Percentiles rank a stretch among this genome's conserved stretches.
phyloP scores from a whole-genome alignment of 2,113 vertebrate genomes.

The Sorex fumeus region DNA sequence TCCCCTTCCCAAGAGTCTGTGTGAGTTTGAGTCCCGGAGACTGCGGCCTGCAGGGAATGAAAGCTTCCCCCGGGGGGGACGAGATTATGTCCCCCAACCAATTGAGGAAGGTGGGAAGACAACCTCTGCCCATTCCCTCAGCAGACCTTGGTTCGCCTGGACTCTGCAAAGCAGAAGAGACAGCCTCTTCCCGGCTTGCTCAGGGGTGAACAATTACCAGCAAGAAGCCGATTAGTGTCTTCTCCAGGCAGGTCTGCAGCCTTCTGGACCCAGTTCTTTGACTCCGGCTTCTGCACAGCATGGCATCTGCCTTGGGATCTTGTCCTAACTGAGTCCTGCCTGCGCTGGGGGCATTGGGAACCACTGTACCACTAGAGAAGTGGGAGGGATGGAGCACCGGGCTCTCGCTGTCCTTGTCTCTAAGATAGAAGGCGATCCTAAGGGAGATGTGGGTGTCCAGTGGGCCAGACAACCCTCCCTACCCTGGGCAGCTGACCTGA shows the following conservation, averaged over 20 bases:
- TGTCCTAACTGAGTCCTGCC: conserved; percentile 92
- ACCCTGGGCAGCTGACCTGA: background rate
- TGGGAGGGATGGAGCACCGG: no score
- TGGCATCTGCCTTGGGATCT: conserved; percentile 91
- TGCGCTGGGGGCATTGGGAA: conserved; percentile 87
- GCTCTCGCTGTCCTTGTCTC: conserved; percentile 30
- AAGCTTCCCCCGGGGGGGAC: conserved; percentile 59
- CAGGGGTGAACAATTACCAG: conserved; percentile 92
- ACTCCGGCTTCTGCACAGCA: conserved; percentile 74
- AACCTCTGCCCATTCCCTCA: no score
- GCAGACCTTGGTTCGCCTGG: no score
- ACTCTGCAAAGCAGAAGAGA: conserved; percentile 41
- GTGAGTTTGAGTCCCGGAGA: background rate
- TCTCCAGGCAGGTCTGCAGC: conserved; percentile 72
- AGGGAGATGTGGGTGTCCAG: background rate
- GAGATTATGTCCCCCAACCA: conserved; percentile 22
- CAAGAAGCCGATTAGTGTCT: conserved; percentile 93
- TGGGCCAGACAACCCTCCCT: background rate
- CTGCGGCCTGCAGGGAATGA: background rate
- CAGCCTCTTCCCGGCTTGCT: conserved; percentile 93
- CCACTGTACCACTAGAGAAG: conserved; percentile 65
- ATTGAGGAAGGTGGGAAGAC: no score
- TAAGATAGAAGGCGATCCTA: background rate
- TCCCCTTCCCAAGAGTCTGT: background rate
- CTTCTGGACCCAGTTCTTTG: conserved; percentile 75